Conservation (phyloP, 2,113 vertebrate species). For the Gobiocypris rarus region DNA sequence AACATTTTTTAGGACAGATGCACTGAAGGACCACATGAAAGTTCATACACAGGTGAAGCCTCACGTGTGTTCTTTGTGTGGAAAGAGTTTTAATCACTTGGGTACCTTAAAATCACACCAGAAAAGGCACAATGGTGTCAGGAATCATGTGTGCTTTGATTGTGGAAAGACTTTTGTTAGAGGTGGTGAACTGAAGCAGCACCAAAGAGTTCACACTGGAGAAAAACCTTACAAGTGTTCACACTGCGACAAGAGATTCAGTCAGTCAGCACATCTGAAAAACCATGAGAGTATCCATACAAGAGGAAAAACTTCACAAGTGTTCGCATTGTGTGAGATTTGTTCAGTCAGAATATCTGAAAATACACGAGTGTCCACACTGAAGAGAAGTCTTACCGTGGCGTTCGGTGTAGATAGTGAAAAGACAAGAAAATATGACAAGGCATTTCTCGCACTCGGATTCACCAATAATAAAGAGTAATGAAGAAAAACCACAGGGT, state of each 20-base stretch:
- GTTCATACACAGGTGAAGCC: not conserved
- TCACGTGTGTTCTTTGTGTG: not conserved
- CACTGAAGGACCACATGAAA: not conserved
- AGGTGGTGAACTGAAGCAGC: not conserved
- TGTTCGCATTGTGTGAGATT: too few species aligned
- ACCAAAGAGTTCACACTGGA: not conserved
- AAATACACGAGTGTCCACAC: too few species aligned
- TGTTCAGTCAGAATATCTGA: rapidly evolving
- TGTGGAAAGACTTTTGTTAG: not conserved
- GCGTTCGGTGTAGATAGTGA: too few species aligned
- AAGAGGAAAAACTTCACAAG: not conserved
- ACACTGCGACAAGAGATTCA: not conserved
- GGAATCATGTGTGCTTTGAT: not conserved
- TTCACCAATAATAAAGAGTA: too few species aligned
- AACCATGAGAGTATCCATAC: not conserved
- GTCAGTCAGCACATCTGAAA: not conserved
- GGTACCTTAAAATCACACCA: not conserved
- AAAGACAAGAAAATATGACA: too few species aligned
- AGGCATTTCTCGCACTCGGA: too few species aligned
- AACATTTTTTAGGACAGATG: not conserved
- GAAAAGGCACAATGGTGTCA: not conserved
- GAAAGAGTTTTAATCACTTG: not conserved
- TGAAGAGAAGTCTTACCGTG: too few species aligned
- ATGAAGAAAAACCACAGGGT: too few species aligned
- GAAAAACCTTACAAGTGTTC: not conserved